Evolutionary conservation across 1,140 invertebrate species (phyloP), one percentile per base, ranked within the genome.

Genomic region (Drosophila tropicalis): DNA sequence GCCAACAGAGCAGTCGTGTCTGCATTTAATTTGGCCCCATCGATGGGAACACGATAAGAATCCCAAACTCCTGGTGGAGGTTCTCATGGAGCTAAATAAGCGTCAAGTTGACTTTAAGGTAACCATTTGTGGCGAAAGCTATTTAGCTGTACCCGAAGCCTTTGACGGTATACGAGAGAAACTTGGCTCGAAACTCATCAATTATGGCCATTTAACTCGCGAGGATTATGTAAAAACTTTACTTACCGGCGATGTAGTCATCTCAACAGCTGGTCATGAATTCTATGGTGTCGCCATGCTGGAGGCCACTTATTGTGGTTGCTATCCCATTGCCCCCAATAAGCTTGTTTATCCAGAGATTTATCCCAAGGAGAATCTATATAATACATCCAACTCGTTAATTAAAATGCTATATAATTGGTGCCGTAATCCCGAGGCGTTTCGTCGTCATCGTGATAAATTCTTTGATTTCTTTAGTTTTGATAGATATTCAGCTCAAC

Each of bases 31-130:
- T 15, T 97, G 96, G 96, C 95, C 96, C 13, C 96, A 96, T 92
- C 92, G 96, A 82, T 96, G 96, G 96, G 96, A 97, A 91, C 96
- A 96, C 92, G 96, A 97, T 87, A 96, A 96, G 92, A 94, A 95
- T 91, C 96, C 96, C 9, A 93, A 95, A 34, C 81, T 93, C 19
- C 94, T 96, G 82, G 95, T 96, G 61, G 81, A 93, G 6, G 93
- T 94, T 3, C 76, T 96, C 1, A 92, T 93, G 62, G 79, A 91
- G 66, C 87, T 96, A n/a, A 92, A 94, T 40, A 92, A 94, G 25
- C 90, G 94, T 32, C 92, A 93, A 15, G 89, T 93, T 34, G 80
- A 93, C 36, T 96, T 96, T 82, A 79, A 92, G 54, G 82, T 96
- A 9, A 95, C 94, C n/a, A 94, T 96, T 3, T 91, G 91, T 25